Evolutionary conservation across 2,797 vertebrate species (phyloP), one percentile per base, ranked within the genome.

Genomic region (Micrastur ruficollis): DNA sequence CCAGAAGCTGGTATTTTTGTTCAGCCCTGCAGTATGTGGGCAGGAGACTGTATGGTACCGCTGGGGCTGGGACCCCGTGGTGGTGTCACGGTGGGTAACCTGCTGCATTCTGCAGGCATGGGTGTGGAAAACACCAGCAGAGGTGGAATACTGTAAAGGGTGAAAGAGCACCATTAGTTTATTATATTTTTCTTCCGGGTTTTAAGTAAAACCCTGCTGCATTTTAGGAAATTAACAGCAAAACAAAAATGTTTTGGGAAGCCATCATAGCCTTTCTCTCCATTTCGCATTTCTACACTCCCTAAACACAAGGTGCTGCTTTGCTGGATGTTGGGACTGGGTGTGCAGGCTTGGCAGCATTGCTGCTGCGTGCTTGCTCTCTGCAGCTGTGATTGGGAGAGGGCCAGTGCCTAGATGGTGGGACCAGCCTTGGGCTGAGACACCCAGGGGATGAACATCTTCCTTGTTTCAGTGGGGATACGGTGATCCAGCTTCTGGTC

Each of bases 401-500:
- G 34, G 40, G 25, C 56, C 55, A 14, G 2, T 65, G 63, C 81
- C 66, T 81, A 6, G n/a, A 52, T 32, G n/a, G 19, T 50, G 80
- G 40, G 25, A 76, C 50, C 36, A 27, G 31, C 44, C 50, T 49
- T 46, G 19, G 25, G 6, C 79, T 53, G 63, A 80, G 67, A 36
- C 14, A 32, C 4, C 6, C 3, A 1, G 40, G 32, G 29, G 8
- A 55, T 21, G 10, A 70, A n/a, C 63, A 76, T 31, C 61, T 86
- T 94, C 61, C 11, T 52, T 9, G 3, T 18, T 25, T 31, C 63
- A 61, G 65, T n/a, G 38, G 19, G 27, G 26, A 25, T 5, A 6
- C 0, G 0, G 15, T 72, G 50, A 53, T 74, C 61, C 47, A 34
- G 42, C 9, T 6, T 63, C 42, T 2, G 5, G 52, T 58, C 38